Conservation (phyloP, 2,797 vertebrate genomes). For the Anguilla megastoma region DNA sequence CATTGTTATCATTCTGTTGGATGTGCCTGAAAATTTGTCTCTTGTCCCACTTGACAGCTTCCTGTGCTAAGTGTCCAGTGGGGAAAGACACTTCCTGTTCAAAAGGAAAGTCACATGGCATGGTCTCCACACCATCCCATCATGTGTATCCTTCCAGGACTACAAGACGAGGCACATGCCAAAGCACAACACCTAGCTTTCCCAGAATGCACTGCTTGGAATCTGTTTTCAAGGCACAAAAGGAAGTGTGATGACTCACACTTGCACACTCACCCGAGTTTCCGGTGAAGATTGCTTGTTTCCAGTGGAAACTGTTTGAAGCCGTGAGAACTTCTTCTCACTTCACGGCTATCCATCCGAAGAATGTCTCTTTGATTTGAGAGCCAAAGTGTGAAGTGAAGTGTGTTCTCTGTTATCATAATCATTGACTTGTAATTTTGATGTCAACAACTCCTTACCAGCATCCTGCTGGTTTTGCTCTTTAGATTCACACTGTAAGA, state of each 20-base stretch:
- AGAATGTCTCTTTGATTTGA: too few species aligned
- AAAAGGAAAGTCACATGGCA: not conserved
- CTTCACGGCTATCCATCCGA: too few species aligned
- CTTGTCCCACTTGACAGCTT: not conserved
- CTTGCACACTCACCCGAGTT: not conserved
- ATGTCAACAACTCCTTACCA: too few species aligned
- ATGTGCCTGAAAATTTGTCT: not conserved
- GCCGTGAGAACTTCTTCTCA: too few species aligned
- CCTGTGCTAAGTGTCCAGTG: not conserved
- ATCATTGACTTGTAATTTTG: too few species aligned
- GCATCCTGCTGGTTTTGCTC: too few species aligned
- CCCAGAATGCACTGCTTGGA: not conserved
- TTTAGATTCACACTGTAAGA: too few species aligned
- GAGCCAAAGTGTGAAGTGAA: too few species aligned
- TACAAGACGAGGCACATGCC: not conserved
- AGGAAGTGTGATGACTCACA: not conserved
- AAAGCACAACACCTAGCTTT: not conserved
- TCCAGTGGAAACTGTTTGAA: not conserved
- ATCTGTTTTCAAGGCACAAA: not conserved
- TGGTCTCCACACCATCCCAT: not conserved
- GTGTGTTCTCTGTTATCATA: too few species aligned
- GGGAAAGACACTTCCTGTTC: not conserved
- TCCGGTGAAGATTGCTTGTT: constrained; percentile 3
- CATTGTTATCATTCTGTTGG: not conserved
- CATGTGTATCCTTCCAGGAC: too few species aligned